Evolutionary conservation across 2,113 vertebrate genomes (phyloP).

Genomic region (Chloropsis hardwickii): DNA sequence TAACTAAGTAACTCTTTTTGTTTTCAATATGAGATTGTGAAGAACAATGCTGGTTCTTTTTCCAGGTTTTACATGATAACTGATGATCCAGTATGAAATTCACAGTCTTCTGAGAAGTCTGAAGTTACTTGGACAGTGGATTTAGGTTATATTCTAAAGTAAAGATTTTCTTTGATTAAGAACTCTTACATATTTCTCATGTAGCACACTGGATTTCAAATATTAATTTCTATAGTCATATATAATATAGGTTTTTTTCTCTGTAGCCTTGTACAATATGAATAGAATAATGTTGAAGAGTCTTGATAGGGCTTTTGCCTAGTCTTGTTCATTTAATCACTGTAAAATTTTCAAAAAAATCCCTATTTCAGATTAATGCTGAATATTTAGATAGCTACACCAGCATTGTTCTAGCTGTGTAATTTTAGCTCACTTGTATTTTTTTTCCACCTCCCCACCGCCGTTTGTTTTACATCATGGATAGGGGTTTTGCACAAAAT

Average conservation of each 20-base stretch:
- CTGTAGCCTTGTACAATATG: not conserved
- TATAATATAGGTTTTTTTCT: not conserved
- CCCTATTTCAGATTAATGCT: not conserved
- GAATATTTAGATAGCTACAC: not conserved
- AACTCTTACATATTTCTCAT: not conserved
- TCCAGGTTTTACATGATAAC: not conserved
- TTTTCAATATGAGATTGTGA: not conserved
- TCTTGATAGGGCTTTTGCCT: not conserved
- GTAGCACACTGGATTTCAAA: not conserved
- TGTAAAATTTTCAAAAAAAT: not conserved
- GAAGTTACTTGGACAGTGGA: not conserved
- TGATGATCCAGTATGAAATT: not conserved
- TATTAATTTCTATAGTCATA: not conserved
- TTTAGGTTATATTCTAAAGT: not conserved
- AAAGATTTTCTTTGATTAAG: not conserved
- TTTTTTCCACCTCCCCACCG: not conserved
- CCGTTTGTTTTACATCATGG: not conserved
- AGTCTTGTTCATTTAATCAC: not conserved
- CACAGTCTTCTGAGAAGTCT: not conserved
- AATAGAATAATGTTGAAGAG: fast-evolving
- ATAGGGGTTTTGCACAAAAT: not conserved
- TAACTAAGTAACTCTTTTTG: not conserved
- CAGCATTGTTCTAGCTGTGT: not conserved
- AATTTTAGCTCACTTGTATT: not conserved
- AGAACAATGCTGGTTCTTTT: not conserved